Evolutionary conservation across 2,888 invertebrate species (phyloP), one percentile per base, ranked within the genome.

Genomic region (Teinopalpus imperialis): DNA sequence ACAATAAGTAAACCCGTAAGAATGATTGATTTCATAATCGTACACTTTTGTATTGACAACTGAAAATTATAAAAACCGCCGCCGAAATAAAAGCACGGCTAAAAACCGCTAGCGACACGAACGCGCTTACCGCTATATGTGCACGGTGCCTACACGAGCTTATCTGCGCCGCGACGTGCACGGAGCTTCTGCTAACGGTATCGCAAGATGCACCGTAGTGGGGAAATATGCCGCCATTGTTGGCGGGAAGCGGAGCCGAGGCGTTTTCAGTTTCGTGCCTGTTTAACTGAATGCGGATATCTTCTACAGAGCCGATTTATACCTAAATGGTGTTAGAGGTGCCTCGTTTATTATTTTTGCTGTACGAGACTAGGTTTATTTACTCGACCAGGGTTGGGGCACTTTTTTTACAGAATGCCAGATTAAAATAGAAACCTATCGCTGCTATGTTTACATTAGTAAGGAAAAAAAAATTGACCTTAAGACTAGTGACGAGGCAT

Each of bases 111-210:
- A 2, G 3, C 4, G 9, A 18, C 18, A 10, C 8, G 9, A 5
- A 6, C 13, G 18, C 36, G 39, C 16, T 40, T 16, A 24, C 26
- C 41, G 50, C 40, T 14, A 2, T 13, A 24, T 49, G 43, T 34
- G 39, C 2, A 18, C 10, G 6, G 45, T 7, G 41, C 56, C 48
- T 53, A 43, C 8, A 23, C 43, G 9, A 39, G 29, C 53, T 54
- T 55, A 57, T 55, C 52, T 50, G 27, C 44, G 45, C 43, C 51
- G 46, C 35, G 49, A 51, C 54, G 51, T 54, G 49, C 44, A 46
- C 53, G 27, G 45, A 49, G 49, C 52, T 48, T 49, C 50, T 48
- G 53, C 55, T 61, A 63, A 63, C 63, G 63, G 63, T 59, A 57
- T 53, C 48, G 24, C 9, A 49, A 39, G 54, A 50, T 44, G 54